phyloP scores from a whole-genome alignment of 2,888 invertebrate species.

The Lasioglossum morio region DNA sequence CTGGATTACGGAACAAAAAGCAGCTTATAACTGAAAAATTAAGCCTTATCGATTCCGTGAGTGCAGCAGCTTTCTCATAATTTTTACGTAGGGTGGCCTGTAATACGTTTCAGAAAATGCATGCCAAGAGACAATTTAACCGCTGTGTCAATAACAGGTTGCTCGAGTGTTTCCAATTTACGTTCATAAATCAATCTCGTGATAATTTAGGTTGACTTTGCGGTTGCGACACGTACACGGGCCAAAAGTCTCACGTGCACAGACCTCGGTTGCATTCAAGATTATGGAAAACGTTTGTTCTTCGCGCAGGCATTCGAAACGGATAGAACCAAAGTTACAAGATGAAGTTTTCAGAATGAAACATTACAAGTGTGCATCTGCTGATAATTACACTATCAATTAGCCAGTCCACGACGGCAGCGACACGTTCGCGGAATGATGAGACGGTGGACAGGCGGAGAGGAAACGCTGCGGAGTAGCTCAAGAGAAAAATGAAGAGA shows the following conservation, averaged over 20 bases:
- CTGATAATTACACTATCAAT: conserved; percentile 11
- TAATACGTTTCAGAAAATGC: not conserved
- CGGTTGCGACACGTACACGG: not conserved
- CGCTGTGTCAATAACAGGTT: not conserved
- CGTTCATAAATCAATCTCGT: not conserved
- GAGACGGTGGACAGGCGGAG: not conserved
- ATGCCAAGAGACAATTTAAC: not conserved
- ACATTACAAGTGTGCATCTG: not conserved
- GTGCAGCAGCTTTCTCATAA: not conserved
- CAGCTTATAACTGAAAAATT: conserved; percentile 11
- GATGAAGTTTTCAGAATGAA: not conserved
- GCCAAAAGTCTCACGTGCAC: not conserved
- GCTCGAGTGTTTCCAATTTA: not conserved
- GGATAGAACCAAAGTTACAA: not conserved
- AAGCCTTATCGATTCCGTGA: conserved; percentile 4
- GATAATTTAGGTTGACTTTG: not conserved
- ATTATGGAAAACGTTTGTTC: too few species aligned
- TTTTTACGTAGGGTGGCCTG: not conserved
- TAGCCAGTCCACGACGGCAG: not conserved
- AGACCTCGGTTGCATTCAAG: not conserved
- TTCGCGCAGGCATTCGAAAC: too few species aligned
- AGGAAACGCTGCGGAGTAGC: conserved; percentile 11
- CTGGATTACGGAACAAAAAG: conserved; percentile 4
- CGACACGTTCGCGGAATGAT: not conserved
- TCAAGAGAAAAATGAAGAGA: not conserved